Conservation (phyloP, 2,113 vertebrate genomes). For the Speoplatyrhinus poulsoni region DNA sequence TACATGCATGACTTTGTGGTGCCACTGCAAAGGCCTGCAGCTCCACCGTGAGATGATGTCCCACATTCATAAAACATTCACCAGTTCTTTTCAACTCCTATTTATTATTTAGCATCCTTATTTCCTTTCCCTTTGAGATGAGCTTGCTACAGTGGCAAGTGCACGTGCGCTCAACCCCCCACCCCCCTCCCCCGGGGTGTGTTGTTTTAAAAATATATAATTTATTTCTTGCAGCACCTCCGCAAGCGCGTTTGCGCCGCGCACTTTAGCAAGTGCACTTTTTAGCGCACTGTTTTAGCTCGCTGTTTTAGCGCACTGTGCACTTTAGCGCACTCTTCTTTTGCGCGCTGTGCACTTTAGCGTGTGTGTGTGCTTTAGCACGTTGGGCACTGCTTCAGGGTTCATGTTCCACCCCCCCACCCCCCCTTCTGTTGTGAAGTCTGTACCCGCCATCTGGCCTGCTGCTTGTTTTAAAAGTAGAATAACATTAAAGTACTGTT, state of each 20-base stretch:
- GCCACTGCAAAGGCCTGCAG: conserved; percentile 64
- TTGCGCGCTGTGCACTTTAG: too few species aligned
- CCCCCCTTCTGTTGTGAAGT: conserved; percentile 31
- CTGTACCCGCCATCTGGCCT: conserved; percentile 50
- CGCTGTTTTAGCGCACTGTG: too few species aligned
- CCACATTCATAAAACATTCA: conserved; percentile 80
- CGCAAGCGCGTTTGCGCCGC: not conserved
- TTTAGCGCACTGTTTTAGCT: too few species aligned
- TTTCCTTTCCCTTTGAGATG: conserved; percentile 72
- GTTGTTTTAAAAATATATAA: not conserved
- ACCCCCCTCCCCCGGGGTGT: not conserved
- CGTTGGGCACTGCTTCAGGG: conserved; percentile 17
- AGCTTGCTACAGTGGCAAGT: conserved; percentile 49
- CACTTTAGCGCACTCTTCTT: too few species aligned
- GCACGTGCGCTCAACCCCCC: conserved; percentile 32
- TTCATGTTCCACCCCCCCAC: conserved; percentile 40
- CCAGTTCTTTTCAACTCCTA: conserved; percentile 72
- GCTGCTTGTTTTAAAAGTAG: conserved; percentile 40
- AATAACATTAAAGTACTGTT: conserved; percentile 47
- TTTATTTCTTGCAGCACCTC: not conserved
- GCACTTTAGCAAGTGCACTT: too few species aligned
- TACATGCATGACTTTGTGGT: not conserved
- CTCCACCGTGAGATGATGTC: conserved; percentile 73
- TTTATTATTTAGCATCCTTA: conserved; percentile 77
- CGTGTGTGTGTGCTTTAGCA: too few species aligned